Evolutionary conservation across 1,140 invertebrate genomes (phyloP).

Genomic region (Nasonia vitripennis): DNA sequence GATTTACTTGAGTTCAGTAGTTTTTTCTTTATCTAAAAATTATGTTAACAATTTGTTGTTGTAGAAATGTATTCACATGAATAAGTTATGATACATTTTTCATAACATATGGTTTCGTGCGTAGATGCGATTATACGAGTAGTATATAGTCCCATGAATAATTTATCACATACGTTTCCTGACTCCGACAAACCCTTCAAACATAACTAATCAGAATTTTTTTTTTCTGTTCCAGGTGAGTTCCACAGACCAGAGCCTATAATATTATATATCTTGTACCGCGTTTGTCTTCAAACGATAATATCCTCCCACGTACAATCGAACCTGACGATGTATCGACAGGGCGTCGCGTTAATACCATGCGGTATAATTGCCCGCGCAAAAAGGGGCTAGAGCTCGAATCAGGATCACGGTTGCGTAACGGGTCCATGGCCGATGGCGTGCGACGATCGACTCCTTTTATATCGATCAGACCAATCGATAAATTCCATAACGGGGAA

Average conservation of each 20-base stretch:
- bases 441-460: conserved; percentile 59
- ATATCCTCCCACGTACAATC: neutral
- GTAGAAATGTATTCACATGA: too few relatives aligned
- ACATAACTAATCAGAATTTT: neutral
- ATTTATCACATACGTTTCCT: too few relatives aligned
- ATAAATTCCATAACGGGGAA: conserved; percentile 65
- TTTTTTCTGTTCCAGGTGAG: conserved; percentile 39
- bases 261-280: neutral
- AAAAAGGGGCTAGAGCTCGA: conserved; percentile 33
- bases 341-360: too few relatives aligned
- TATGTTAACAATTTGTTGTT: too few relatives aligned
- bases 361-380: neutral
- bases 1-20: too few relatives aligned
- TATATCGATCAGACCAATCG: conserved; percentile 62
- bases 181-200: neutral
- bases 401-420: conserved; percentile 67
- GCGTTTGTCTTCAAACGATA: neutral
- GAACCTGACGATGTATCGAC: too few relatives aligned
- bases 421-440: conserved; percentile 65
- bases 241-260: neutral
- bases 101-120: too few relatives aligned
- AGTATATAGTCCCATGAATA: too few relatives aligned
- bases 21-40: too few relatives aligned
- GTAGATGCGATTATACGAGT: too few relatives aligned
- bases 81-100: too few relatives aligned